Percentiles rank a stretch among this genome's conserved stretches.
These are phyloP conservation scores for Cebidichthys violaceus DNA, from an alignment of 2,113 vertebrate genomes.

Conservation along the genomic window DNA sequence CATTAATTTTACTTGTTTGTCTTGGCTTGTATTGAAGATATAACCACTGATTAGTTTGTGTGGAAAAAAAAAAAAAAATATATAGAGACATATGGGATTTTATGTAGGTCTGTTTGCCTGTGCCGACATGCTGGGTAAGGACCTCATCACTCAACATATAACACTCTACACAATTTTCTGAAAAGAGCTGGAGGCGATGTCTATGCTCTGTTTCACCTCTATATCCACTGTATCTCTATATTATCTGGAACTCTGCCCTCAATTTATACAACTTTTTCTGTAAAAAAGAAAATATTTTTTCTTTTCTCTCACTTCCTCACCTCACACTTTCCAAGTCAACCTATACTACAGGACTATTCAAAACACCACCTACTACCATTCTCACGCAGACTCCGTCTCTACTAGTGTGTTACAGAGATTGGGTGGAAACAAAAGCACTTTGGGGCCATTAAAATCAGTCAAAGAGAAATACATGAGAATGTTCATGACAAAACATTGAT, in stretches of 20 bases:
- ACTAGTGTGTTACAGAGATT: neutral
- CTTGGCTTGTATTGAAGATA: neutral
- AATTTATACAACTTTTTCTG: conserved; percentile 7
- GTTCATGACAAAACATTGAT: conserved; percentile 11
- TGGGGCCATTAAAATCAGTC: conserved; percentile 17
- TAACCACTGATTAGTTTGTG: neutral
- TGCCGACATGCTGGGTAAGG: conserved; percentile 35
- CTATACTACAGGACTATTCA: neutral
- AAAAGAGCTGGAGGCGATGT: conserved; percentile 39
- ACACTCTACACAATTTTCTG: conserved; percentile 25
- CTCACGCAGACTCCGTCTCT: neutral
- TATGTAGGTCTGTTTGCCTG: conserved; percentile 30
- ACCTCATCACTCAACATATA: conserved; percentile 52
- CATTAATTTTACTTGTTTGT: neutral
- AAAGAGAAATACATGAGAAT: conserved; percentile 12
- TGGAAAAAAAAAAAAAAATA: neutral
- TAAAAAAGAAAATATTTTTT: neutral
- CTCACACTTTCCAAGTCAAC: conserved; percentile 14
- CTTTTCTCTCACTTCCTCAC: conserved; percentile 5
- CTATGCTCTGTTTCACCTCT: conserved; percentile 35
- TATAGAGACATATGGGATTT: conserved; percentile 29
- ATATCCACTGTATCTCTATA: conserved; percentile 5
- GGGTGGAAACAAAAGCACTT: conserved; percentile 4
- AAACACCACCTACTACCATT: neutral
- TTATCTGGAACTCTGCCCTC: conserved; percentile 5